Percentiles rank a stretch among this genome's conserved stretches.
These are phyloP conservation scores for Bombus superbus DNA, from an alignment of 1,140 invertebrate species.

Conservation along the genomic window DNA sequence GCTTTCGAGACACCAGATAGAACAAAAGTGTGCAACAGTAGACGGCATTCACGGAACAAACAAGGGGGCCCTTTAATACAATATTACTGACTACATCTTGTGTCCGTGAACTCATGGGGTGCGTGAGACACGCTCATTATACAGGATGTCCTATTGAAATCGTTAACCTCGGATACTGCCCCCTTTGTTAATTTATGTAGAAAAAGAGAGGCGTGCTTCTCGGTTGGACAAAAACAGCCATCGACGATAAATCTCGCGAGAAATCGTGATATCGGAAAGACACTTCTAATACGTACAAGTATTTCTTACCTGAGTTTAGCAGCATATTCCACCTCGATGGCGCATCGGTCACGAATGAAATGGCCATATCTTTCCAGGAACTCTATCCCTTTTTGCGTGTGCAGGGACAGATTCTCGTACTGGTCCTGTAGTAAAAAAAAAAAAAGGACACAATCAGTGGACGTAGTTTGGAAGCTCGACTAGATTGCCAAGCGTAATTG, in stretches of 20 bases:
- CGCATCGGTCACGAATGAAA: slow-evolving; percentile 96
- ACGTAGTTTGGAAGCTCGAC: not conserved
- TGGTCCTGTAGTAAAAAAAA: slow-evolving; percentile 90
- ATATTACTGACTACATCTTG: slow-evolving; percentile 65
- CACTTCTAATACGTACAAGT: not conserved
- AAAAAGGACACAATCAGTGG: not conserved
- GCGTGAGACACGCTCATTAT: slow-evolving; percentile 64
- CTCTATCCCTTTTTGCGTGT: slow-evolving; percentile 98
- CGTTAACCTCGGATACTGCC: slow-evolving; percentile 51
- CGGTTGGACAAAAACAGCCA: not conserved
- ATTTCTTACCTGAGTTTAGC: slow-evolving; percentile 92
- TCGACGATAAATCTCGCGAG: not conserved
- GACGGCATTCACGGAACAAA: slow-evolving; percentile 70
- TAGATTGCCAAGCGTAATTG: not conserved
- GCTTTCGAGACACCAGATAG: slow-evolving; percentile 52
- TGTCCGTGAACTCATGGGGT: slow-evolving; percentile 73
- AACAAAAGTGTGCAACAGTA: slow-evolving; percentile 66
- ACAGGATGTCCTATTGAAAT: slow-evolving; percentile 68
- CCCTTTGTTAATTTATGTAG: slow-evolving; percentile 46
- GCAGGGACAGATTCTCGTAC: slow-evolving; percentile 96
- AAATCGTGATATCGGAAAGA: not conserved
- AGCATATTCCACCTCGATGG: slow-evolving; percentile 98
- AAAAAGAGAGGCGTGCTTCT: slow-evolving; percentile 33
- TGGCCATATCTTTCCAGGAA: slow-evolving; percentile 97
- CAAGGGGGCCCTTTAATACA: slow-evolving; percentile 73